Evolutionary conservation across 2,113 vertebrate genomes (phyloP), one percentile per base, ranked within the genome.

Genomic region (Varanus komodoensis): DNA sequence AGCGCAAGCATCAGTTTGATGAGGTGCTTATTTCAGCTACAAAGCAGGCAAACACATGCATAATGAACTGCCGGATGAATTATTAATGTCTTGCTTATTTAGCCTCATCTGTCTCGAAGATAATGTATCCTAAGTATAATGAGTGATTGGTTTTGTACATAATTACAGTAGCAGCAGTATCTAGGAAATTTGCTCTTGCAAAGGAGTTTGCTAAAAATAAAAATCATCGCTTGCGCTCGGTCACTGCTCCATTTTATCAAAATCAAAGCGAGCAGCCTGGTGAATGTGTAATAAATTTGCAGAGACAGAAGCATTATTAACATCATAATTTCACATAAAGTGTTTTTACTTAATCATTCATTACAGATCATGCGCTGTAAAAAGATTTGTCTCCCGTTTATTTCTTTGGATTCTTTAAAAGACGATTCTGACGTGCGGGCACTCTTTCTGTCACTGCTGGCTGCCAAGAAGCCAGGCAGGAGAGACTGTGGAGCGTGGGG

Each of bases 31-130:
- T 97, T 97, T 97, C 96, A 97, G 97, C 97, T 97, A 97, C 90
- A 96, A 98, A 98, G 98, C 98, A 98, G 98, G 98, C 98, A 98
- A 95, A 98, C 97, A 98, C 98, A 98, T 98, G 98, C 98, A 99
- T 99, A 99, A 99, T 99, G 98, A 99, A 99, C 98, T 97, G 98
- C 96, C 94, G 95, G 96, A 99, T 99, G 99, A 99, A 99, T 99
- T 99, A 99, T 99, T 99, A 99, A 99, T 99, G 98, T 98, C 97
- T 98, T 99, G 98, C 98, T 99, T 99, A 99, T 99, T 99, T 99
- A 99, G 99, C 97, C 99, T 98, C 99, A 99, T 99, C 98, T 99
- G 99, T 99, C 99, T 99, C 98, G 98, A 99, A 99, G 98, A 98
- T 99, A 99, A 99, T 99, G 98, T 99, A 99, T 99, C 98, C 98